phyloP scores from a whole-genome alignment of 2,888 invertebrate species.

The Cantharis flavilabris region DNA sequence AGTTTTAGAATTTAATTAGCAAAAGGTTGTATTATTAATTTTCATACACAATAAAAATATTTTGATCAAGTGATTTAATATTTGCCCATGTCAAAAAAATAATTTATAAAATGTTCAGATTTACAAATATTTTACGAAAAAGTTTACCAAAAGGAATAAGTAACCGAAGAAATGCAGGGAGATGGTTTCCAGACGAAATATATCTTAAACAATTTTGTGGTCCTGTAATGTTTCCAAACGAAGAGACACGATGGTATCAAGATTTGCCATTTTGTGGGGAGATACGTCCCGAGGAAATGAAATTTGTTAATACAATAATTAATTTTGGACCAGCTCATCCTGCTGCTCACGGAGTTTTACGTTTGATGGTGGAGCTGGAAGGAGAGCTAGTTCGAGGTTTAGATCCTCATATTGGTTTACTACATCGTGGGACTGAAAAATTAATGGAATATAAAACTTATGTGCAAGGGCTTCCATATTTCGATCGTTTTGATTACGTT shows the following conservation, averaged over 20 bases:
- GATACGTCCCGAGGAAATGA: constrained; percentile 23
- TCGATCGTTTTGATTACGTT: constrained; percentile 87
- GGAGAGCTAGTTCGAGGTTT: constrained; percentile 80
- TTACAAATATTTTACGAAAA: not conserved
- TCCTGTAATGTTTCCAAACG: constrained; percentile 63
- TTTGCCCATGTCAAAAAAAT: not conserved
- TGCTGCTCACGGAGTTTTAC: constrained; percentile 87
- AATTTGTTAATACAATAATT: constrained; percentile 52
- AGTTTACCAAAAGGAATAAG: not conserved
- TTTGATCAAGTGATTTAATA: not conserved
- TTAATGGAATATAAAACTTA: constrained; percentile 89
- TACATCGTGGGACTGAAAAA: constrained; percentile 90
- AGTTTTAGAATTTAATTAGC: not conserved
- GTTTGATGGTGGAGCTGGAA: constrained; percentile 78
- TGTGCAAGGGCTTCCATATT: constrained; percentile 80
- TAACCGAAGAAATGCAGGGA: constrained; percentile 33
- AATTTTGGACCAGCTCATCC: constrained; percentile 93
- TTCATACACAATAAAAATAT: not conserved
- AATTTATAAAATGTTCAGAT: not conserved
- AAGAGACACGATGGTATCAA: constrained; percentile 45
- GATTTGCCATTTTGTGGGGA: not conserved
- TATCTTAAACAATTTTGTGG: constrained; percentile 62
- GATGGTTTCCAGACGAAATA: constrained; percentile 71
- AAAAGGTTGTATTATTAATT: not conserved
- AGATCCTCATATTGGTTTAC: constrained; percentile 84